These are phyloP conservation scores for Odobenus rosmarus DNA, from an alignment of 2,113 vertebrate species.

Conservation along the genomic window DNA sequence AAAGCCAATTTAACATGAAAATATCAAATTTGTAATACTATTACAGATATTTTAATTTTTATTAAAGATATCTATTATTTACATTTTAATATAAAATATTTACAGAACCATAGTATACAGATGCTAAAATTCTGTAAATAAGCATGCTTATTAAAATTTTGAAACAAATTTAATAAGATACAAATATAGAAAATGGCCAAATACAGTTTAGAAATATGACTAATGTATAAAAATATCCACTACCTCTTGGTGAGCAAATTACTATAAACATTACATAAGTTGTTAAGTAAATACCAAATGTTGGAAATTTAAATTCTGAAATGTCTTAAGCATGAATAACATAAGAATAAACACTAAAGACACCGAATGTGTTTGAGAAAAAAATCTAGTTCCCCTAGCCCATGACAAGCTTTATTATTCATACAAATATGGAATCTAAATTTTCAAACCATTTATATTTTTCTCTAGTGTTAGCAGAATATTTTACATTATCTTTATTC, in stretches of 20 bases:
- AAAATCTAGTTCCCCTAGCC: not conserved
- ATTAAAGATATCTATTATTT: not conserved
- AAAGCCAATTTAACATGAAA: not conserved
- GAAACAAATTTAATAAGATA: not conserved
- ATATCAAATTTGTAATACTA: not conserved
- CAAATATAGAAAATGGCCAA: not conserved
- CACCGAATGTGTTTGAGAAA: not conserved
- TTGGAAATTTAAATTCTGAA: not conserved
- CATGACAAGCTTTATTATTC: not conserved
- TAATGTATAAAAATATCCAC: not conserved
- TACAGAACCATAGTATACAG: not conserved
- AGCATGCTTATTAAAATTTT: not conserved
- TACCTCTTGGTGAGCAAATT: not conserved
- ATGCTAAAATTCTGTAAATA: not conserved
- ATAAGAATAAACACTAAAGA: not conserved
- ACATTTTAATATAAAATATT: not conserved
- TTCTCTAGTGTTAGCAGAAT: not conserved
- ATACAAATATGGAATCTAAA: not conserved
- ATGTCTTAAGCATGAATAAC: not conserved
- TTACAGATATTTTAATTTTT: not conserved
- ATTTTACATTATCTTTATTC: not conserved
- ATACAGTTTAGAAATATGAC: not conserved
- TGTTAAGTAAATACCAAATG: not conserved
- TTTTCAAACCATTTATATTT: not conserved
- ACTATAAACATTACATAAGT: not conserved